These are phyloP conservation scores for Gambusia holbrooki DNA, from an alignment of 2,113 vertebrate species.

Conservation along the genomic window DNA sequence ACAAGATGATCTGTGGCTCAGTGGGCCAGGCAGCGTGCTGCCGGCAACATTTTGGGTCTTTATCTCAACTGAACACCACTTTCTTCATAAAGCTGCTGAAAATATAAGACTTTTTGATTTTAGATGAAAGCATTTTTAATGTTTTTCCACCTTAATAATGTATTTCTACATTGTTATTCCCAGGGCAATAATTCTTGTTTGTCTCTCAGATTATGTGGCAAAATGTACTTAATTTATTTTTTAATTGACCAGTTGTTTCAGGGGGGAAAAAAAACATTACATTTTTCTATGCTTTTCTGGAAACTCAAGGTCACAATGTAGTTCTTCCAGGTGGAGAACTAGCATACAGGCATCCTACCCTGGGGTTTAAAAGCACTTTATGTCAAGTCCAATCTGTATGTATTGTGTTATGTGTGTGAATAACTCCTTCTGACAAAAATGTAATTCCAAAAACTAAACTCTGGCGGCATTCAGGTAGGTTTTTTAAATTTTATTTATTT, in stretches of 20 bases:
- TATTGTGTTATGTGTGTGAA: background rate
- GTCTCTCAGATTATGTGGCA: background rate
- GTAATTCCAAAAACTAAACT: background rate
- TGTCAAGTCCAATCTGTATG: background rate
- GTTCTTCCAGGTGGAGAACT: background rate
- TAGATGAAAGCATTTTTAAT: background rate
- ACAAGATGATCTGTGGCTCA: constrained; percentile 63
- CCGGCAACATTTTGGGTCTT: constrained; percentile 21
- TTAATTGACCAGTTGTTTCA: background rate
- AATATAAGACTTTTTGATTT: background rate
- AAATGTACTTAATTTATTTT: background rate
- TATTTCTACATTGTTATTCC: background rate
- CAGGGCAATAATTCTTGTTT: background rate
- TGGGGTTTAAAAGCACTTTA: background rate
- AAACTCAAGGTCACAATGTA: too few species aligned
- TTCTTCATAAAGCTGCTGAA: background rate
- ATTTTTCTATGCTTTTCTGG: too few species aligned
- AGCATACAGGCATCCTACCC: background rate
- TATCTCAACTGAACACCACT: constrained; percentile 4
- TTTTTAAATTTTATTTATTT: too few species aligned
- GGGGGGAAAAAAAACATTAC: too few species aligned
- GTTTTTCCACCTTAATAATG: background rate
- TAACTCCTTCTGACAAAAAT: too few species aligned
- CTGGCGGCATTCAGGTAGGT: too few species aligned
- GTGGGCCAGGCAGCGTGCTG: constrained; percentile 14